A percentile compares a stretch with the other conserved stretches of the same genome.
These are phyloP conservation scores for Acanthochromis polyacanthus DNA, from an alignment of 2,113 vertebrate species.

Conservation along the genomic window DNA sequence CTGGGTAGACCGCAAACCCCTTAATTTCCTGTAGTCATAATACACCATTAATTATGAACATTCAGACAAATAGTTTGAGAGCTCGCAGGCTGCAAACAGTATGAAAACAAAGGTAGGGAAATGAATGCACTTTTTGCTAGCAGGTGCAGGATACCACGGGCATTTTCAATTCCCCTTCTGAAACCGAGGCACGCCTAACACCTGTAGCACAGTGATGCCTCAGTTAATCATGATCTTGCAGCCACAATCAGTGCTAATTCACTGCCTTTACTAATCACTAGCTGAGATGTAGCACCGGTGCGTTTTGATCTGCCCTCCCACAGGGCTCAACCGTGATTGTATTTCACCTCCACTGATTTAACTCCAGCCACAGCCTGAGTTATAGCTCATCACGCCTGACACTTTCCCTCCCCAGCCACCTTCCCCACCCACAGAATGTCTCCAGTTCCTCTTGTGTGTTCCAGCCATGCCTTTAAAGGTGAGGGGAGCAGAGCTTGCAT, in stretches of 20 bases:
- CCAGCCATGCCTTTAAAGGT: constrained; percentile 49
- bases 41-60: constrained; percentile 20
- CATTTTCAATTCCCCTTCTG: constrained; percentile 17
- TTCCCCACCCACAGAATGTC: neutral
- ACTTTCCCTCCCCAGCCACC: constrained; percentile 12
- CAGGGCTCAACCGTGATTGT: neutral
- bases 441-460: neutral
- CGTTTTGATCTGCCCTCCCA: constrained; percentile 7
- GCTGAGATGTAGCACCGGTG: neutral
- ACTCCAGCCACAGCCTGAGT: constrained; percentile 41
- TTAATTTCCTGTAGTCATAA: constrained; percentile 47
- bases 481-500: constrained; percentile 20
- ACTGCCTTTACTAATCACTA: constrained; percentile 34
- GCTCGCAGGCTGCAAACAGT: constrained; percentile 3
- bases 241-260: constrained; percentile 29
- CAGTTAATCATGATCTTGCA: constrained; percentile 18
- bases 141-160: constrained; percentile 22
- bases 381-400: constrained; percentile 20
- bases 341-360: constrained; percentile 34
- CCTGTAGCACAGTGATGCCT: constrained; percentile 40
- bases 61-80: neutral
- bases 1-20: constrained; percentile 39
- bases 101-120: constrained; percentile 2
- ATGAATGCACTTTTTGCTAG: neutral
- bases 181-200: constrained; percentile 47